Evolutionary conservation across 1,140 invertebrate species (phyloP).

Genomic region (Penaeus japonicus): DNA sequence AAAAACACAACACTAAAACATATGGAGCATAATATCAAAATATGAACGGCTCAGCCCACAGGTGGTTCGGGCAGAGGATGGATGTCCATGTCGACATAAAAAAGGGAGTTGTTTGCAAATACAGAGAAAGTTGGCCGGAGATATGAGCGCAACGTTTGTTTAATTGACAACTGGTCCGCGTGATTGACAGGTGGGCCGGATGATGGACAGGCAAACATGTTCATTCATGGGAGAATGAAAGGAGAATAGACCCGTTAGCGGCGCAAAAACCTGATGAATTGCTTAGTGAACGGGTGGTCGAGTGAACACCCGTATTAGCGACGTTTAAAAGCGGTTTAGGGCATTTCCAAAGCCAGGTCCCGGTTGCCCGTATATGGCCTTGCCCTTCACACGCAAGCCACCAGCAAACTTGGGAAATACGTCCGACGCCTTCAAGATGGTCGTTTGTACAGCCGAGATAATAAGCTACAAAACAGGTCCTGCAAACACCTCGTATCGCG

Average conservation of each 20-base stretch:
- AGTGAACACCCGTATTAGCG: neutral
- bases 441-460: no score
- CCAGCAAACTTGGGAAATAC: no score
- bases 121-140: neutral
- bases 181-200: slow-evolving; percentile 15
- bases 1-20: no score
- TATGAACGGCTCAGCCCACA: no score
- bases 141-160: neutral
- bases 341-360: no score
- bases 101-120: neutral
- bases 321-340: neutral
- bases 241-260: neutral
- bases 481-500: no score
- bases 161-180: slow-evolving; percentile 7
- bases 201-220: neutral
- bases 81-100: neutral
- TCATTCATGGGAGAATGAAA: slow-evolving; percentile 15
- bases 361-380: no score
- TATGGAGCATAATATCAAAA: no score
- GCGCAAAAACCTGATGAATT: neutral
- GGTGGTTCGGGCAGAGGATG: slow-evolving; percentile 1
- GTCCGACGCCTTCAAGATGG: no score
- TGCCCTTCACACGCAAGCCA: no score
- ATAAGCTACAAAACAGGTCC: no score
- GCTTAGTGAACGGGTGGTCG: neutral